Evolutionary conservation across 2,797 vertebrate species (phyloP).

Genomic region (Percopsis omiscomaycus): DNA sequence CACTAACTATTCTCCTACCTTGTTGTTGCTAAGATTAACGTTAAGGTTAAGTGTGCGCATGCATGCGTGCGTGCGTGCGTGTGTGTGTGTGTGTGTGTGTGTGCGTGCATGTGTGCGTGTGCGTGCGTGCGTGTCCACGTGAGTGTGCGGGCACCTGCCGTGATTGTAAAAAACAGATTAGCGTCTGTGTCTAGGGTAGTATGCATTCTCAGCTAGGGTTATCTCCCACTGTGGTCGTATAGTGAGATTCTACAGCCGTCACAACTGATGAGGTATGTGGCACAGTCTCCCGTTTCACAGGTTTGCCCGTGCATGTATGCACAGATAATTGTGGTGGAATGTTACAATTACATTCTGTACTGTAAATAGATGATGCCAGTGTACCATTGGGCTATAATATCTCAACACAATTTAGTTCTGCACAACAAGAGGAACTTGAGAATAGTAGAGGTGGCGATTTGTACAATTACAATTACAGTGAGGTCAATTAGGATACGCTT

Average conservation of each 20-base stretch:
- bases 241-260: constrained; percentile 56
- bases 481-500: too few species aligned
- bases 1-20: constrained; percentile 45
- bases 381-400: too few species aligned
- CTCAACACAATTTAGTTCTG: too few species aligned
- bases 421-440: too few species aligned
- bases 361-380: too few species aligned
- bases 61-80: constrained; percentile 4
- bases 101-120: background rate
- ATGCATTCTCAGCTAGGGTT: constrained; percentile 59
- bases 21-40: constrained; percentile 21
- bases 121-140: background rate
- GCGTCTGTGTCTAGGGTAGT: too few species aligned
- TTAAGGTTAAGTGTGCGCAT: constrained; percentile 6
- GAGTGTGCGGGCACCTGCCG: too few species aligned
- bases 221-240: constrained; percentile 59
- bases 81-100: constrained; percentile 9
- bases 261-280: constrained; percentile 63
- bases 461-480: too few species aligned
- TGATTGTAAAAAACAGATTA: too few species aligned
- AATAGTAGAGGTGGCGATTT: too few species aligned
- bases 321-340: background rate
- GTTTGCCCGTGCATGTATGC: constrained; percentile 29
- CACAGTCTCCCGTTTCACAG: constrained; percentile 64
- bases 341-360: too few species aligned